A percentile compares a stretch with the other conserved stretches of the same genome.
Evolutionary conservation across 1,140 invertebrate species (phyloP).

Genomic region (Conopomorpha cramerella): DNA sequence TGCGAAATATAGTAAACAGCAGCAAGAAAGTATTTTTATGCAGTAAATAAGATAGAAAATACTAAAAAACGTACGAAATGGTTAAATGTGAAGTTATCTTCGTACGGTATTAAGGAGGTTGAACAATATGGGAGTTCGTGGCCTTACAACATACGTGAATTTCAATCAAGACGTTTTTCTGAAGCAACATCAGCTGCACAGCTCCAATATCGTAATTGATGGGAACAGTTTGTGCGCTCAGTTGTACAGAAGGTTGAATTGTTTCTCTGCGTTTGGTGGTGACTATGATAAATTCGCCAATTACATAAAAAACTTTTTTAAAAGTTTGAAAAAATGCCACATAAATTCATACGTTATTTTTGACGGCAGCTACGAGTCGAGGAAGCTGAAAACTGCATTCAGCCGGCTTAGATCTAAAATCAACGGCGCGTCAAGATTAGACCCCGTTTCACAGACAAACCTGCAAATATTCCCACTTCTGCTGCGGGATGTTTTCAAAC

Average conservation of each 20-base stretch:
- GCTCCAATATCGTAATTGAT: constrained; percentile 79
- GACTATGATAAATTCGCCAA: constrained; percentile 81
- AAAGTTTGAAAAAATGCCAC: constrained; percentile 71
- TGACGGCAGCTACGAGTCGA: constrained; percentile 79
- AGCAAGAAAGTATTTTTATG: too few species aligned
- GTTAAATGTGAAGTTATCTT: too few species aligned
- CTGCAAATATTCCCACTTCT: constrained; percentile 71
- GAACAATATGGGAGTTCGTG: constrained; percentile 79
- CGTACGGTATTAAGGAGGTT: constrained; percentile 1
- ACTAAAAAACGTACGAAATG: background rate
- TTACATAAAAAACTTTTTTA: constrained; percentile 71
- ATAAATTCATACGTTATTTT: constrained; percentile 79
- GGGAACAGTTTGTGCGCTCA: constrained; percentile 78
- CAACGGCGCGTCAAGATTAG: constrained; percentile 46
- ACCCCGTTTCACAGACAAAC: constrained; percentile 45
- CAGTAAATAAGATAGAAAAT: background rate
- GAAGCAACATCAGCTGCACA: constrained; percentile 66
- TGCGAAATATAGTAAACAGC: too few species aligned
- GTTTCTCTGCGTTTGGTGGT: constrained; percentile 79
- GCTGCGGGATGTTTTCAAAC: constrained; percentile 72
- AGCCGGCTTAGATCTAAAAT: constrained; percentile 68
- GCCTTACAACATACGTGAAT: constrained; percentile 80
- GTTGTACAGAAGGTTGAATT: constrained; percentile 68
- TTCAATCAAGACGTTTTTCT: constrained; percentile 69
- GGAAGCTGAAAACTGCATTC: constrained; percentile 75